phyloP scores from a whole-genome alignment of 2,888 invertebrate species.

The Stenolophus ochropezus region DNA sequence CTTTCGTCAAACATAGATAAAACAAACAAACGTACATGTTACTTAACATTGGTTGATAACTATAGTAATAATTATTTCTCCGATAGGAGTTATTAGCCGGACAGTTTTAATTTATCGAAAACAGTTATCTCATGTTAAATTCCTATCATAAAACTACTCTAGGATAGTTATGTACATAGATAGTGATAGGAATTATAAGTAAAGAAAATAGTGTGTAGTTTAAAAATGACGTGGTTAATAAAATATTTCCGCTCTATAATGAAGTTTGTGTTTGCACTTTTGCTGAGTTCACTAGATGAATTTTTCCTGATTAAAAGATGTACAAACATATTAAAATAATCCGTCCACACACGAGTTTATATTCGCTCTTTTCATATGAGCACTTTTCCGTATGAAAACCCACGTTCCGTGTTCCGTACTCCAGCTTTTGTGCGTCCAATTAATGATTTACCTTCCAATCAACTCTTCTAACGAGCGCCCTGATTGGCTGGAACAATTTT shows the following conservation, averaged over 20 bases:
- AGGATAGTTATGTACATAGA: too few relatives aligned
- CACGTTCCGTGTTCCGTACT: not conserved
- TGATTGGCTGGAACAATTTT: conserved; percentile 37
- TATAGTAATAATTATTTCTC: too few relatives aligned
- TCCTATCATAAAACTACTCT: too few relatives aligned
- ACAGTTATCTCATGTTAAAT: too few relatives aligned
- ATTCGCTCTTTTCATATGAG: not conserved
- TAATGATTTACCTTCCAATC: not conserved
- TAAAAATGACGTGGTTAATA: not conserved
- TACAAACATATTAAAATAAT: not conserved
- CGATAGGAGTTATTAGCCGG: too few relatives aligned
- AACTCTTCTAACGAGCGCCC: not conserved
- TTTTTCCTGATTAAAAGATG: not conserved
- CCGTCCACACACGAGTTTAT: not conserved
- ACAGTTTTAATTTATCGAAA: too few relatives aligned
- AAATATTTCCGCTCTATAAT: not conserved
- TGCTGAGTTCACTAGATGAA: not conserved
- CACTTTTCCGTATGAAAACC: not conserved
- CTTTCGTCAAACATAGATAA: too few relatives aligned
- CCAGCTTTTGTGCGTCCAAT: not conserved
- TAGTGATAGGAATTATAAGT: too few relatives aligned
- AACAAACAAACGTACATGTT: too few relatives aligned
- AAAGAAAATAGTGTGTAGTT: too few relatives aligned
- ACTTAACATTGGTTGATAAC: too few relatives aligned
- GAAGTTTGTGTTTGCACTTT: not conserved